Conservation (phyloP, 2,113 vertebrate genomes). For the Oostethus manadensis region DNA sequence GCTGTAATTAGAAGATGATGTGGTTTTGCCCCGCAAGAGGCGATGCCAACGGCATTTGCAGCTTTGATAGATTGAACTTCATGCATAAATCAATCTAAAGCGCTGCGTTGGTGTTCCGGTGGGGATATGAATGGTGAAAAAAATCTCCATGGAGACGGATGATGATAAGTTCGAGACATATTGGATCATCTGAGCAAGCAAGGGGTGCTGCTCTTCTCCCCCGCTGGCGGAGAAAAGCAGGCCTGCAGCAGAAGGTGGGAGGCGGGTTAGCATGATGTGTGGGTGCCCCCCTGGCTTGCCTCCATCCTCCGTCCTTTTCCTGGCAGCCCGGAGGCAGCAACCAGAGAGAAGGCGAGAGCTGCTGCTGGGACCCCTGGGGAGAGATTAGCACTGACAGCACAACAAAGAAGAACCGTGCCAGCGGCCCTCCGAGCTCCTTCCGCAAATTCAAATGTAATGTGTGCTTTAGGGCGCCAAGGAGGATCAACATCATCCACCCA, state of each 20-base stretch:
- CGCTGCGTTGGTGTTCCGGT: no score
- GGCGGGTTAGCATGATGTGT: slow-evolving; percentile 48
- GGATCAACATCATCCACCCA: slow-evolving; percentile 69
- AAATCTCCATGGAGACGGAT: no score
- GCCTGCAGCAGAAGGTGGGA: slow-evolving; percentile 29
- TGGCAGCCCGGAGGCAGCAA: slow-evolving; percentile 55
- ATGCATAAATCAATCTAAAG: no score
- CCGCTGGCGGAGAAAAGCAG: not conserved
- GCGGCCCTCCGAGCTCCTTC: slow-evolving; percentile 43
- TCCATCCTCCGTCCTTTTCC: slow-evolving; percentile 50
- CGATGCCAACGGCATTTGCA: no score
- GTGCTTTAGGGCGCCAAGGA: slow-evolving; percentile 59
- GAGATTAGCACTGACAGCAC: slow-evolving; percentile 69
- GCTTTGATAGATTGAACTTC: no score
- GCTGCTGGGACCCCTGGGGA: slow-evolving; percentile 54
- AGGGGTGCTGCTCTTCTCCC: no score
- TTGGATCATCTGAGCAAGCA: no score
- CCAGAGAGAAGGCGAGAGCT: slow-evolving; percentile 36
- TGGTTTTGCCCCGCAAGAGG: no score
- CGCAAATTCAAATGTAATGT: slow-evolving; percentile 66
- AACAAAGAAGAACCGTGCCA: slow-evolving; percentile 65
- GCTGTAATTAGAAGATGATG: no score
- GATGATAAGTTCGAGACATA: no score
- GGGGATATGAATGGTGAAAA: no score
- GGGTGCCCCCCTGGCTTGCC: slow-evolving; percentile 57